phyloP scores from a whole-genome alignment of 2,113 vertebrate genomes.

The Nothoprocta perdicaria region DNA sequence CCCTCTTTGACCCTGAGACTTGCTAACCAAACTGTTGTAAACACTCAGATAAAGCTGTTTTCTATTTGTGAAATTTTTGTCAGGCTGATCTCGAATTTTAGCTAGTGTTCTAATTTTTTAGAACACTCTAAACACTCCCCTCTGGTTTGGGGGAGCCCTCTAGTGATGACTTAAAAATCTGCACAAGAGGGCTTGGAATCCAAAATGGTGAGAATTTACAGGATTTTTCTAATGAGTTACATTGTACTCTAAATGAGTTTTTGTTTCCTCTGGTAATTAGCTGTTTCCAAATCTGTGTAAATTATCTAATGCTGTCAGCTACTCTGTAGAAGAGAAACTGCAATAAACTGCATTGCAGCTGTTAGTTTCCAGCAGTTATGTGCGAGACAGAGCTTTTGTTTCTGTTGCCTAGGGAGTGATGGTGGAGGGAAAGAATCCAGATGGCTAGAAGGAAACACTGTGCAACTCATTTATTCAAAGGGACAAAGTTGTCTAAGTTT shows the following conservation, averaged over 20 bases:
- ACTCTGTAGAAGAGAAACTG: neutral
- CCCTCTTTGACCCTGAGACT: neutral
- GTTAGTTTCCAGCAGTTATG: constrained; percentile 34
- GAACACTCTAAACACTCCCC: too few relatives aligned
- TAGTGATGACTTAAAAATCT: neutral
- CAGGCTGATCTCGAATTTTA: neutral
- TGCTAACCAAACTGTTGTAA: neutral
- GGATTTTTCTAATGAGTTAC: neutral
- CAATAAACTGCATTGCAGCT: constrained; percentile 30
- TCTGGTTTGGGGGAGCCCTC: constrained; percentile 47
- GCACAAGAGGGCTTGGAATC: neutral
- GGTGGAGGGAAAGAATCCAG: constrained; percentile 50
- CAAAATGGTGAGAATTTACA: neutral
- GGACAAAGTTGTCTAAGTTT: constrained; percentile 47
- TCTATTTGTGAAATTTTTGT: neutral
- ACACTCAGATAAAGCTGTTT: neutral
- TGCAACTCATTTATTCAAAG: constrained; percentile 8
- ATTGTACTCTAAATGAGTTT: constrained; percentile 32
- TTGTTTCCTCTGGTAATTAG: constrained; percentile 63
- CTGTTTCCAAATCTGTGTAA: constrained; percentile 51
- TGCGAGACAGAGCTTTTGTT: constrained; percentile 63
- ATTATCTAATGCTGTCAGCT: constrained; percentile 24
- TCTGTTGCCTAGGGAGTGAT: constrained; percentile 69
- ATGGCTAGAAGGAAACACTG: constrained; percentile 39
- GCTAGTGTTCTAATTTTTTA: neutral